Base-by-base conservation (phyloP, 2,888 invertebrate genomes). In the Bursaphelenchus okinawaensis region DNA sequence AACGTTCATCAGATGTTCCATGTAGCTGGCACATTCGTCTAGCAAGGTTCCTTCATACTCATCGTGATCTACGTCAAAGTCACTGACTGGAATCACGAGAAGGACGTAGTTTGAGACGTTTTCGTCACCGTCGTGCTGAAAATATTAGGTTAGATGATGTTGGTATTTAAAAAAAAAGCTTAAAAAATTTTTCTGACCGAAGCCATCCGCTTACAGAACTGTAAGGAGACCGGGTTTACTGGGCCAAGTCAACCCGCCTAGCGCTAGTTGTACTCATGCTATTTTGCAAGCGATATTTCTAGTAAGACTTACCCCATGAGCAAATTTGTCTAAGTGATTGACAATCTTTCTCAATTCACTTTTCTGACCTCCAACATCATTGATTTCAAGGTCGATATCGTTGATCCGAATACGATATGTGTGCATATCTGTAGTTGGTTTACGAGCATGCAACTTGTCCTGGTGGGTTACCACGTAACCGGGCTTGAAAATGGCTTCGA, bases 341-440 rank as follows among this genome's bases (percentile, higher is more conserved):
- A 65, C 52, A 9, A 63, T 63, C 28, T 65, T 63, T n/a, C 31
- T 19, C 62, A 23, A 24, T 26, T 56, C 56, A n/a, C 70, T 70
- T 51, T 71, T 68, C 65, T 80, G 80, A 20, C 80, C 80, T 20
- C 80, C 80, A 65, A 78, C 77, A 65, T 80, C 80, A 57, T 74
- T 74, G 52, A 80, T 76, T 59, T 73, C 75, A 9, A 80, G 66
- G 22, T 67, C 65, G 57, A 72, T 63, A 8, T 68, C 68, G 51
- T 76, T 71, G 50, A 79, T 69, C 28, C 68, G 62, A 63, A 79
- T 78, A 24, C 75, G 73, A 65, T 76, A 79, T 52, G 73, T 71
- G 66, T 75, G 68, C 65, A 75, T 76, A n/a, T 75, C 75, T 9
- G 71, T 71, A 6, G 78, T 80, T 9, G 80, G 77, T 50, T 77